phyloP scores from a whole-genome alignment of 2,888 invertebrate species.

The Pteria penguin region DNA sequence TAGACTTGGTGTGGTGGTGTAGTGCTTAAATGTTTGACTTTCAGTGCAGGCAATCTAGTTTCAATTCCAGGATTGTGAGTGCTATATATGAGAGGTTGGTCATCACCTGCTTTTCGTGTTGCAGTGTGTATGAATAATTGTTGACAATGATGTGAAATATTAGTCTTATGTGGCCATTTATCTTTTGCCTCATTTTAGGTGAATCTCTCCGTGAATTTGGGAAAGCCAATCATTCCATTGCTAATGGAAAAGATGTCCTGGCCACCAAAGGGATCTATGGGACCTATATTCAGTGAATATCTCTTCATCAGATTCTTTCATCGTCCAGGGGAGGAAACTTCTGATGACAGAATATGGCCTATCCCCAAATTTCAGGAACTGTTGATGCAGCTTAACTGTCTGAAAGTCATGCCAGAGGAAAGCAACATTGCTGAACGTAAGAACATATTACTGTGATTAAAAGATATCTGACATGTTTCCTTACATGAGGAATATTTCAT shows the following conservation, averaged over 20 bases:
- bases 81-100: no score
- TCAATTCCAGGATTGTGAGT: no score
- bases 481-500: no score
- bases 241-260: constrained; percentile 76
- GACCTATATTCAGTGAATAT: constrained; percentile 78
- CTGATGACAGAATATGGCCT: constrained; percentile 74
- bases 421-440: constrained; percentile 60
- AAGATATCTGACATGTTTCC: no score
- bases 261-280: constrained; percentile 78
- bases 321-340: constrained; percentile 59
- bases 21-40: no score
- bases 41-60: no score
- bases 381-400: constrained; percentile 73
- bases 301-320: constrained; percentile 75
- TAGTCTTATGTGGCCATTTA: no score
- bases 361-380: constrained; percentile 75
- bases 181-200: constrained; percentile 64
- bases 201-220: constrained; percentile 71
- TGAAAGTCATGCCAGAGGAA: constrained; percentile 65
- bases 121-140: no score
- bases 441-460: neutral
- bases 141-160: no score
- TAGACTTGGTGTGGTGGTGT: no score
- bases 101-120: no score
- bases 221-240: constrained; percentile 77